Evolutionary conservation across 2,888 invertebrate species (phyloP), one percentile per base, ranked within the genome.

Genomic region (Lepidocyrtinus sp.): DNA sequence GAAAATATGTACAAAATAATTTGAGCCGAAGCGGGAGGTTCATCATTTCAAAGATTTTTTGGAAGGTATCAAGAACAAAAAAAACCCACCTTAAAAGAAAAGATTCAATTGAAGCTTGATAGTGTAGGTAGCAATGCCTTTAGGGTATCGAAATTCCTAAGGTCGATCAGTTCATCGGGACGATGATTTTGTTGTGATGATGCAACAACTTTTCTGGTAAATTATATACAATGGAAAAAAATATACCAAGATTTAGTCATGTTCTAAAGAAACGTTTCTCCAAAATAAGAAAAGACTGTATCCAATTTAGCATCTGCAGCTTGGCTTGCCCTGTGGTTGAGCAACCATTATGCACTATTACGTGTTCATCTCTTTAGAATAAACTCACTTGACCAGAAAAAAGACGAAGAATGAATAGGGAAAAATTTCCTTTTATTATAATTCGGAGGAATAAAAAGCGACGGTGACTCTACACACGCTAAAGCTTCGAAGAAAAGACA

Each of bases 361-460:
- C 46, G 22, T 46, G 15, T 67, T 7, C 46, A 17, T 17, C 21
- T 45, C 24, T 46, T 7, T 19, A 68, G 12, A 46, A 68, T 68
- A 24, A 68, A 68, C 68, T 68, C 50, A 50, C 68, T 68, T 68
- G 68, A 68, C 68, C 68, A 68, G 50, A 68, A 50, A 50, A 68
- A 68, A 12, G 19, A 68, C 45, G 15, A 24, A 50, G 7, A 68
- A 68, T 46, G 50, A 68, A 7, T n/a, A 9, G 5, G 21, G 67
- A 15, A 5, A 15, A 36, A 65, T 36, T 36, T 65, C 21, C 15
- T 64, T 67, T 45, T 64, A 17, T 67, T 64, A 45, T 45, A 19
- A 19, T 27, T n/a, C 27, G 45, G 17, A 15, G n/a, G 22, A 15
- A 67, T 7, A 19, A 67, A n/a, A 50, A 68, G 25, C 50, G 68